Conservation (phyloP, 2,888 invertebrate species). For the Nomada goodeniana region DNA sequence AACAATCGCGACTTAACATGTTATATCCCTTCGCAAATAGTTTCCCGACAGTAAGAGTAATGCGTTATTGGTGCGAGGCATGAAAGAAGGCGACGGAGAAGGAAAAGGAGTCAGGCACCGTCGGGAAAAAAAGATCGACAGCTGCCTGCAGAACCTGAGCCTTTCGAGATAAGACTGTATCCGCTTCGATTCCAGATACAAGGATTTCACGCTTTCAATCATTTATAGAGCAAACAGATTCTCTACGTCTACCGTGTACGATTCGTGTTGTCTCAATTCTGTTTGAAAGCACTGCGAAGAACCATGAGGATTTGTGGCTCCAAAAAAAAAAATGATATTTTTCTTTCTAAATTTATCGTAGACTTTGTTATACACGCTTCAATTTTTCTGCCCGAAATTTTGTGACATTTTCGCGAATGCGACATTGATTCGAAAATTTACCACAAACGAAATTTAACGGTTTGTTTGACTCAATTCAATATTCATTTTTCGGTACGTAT, state of each 20-base stretch:
- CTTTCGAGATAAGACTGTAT: constrained; percentile 45
- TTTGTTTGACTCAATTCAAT: not conserved
- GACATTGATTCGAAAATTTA: not conserved
- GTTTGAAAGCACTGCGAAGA: not conserved
- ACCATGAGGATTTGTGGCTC: not conserved
- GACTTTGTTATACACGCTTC: too few species aligned
- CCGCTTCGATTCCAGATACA: constrained; percentile 44
- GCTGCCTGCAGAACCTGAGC: constrained; percentile 56
- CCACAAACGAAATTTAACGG: not conserved
- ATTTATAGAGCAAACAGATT: constrained; percentile 51
- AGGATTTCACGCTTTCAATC: constrained; percentile 46
- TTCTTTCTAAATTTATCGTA: not conserved
- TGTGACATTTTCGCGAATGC: not conserved
- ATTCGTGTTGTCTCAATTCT: constrained; percentile 1
- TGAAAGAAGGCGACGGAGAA: constrained; percentile 26
- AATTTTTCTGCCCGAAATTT: not conserved
- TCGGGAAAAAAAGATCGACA: constrained; percentile 55
- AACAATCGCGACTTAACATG: not conserved
- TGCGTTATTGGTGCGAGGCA: constrained; percentile 30
- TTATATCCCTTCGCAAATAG: not conserved
- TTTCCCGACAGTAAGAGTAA: constrained; percentile 7
- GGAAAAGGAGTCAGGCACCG: constrained; percentile 36
- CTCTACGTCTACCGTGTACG: constrained; percentile 9
- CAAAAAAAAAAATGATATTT: not conserved
- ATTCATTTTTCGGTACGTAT: too few species aligned